Conservation (phyloP, 1,140 invertebrate species). For the Procambarus virginalis region DNA sequence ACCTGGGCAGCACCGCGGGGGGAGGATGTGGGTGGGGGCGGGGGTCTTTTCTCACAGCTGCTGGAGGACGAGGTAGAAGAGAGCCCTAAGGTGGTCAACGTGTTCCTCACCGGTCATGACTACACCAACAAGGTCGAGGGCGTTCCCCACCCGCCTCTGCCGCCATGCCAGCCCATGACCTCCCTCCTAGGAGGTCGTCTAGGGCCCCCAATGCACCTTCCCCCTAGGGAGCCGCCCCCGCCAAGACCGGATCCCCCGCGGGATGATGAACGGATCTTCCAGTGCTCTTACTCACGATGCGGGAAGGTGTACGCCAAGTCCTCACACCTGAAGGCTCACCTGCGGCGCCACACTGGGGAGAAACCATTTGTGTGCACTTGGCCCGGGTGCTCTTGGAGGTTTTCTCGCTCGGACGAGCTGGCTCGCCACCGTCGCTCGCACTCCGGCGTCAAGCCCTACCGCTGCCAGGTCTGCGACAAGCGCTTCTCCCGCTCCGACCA, state of each 20-base stretch:
- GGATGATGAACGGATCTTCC: slow-evolving; percentile 78
- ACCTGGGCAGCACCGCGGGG: slow-evolving; percentile 27
- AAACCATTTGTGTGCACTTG: slow-evolving; percentile 95
- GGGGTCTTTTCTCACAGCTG: slow-evolving; percentile 43
- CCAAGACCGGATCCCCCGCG: slow-evolving; percentile 45
- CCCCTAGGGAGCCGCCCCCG: slow-evolving; percentile 17
- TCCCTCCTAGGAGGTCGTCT: not conserved
- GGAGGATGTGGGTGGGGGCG: slow-evolving; percentile 32
- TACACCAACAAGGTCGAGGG: slow-evolving; percentile 71
- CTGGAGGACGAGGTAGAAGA: slow-evolving; percentile 53
- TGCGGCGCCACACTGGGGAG: slow-evolving; percentile 93
- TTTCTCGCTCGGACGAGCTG: slow-evolving; percentile 94
- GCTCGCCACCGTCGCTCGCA: slow-evolving; percentile 87
- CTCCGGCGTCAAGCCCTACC: slow-evolving; percentile 90
- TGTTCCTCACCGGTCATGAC: slow-evolving; percentile 70
- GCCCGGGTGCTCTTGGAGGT: slow-evolving; percentile 94
- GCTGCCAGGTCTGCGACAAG: slow-evolving; percentile 88
- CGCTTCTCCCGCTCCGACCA: slow-evolving; percentile 92
- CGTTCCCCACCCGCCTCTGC: slow-evolving; percentile 3
- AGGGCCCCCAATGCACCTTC: not conserved
- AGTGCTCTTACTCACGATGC: slow-evolving; percentile 79
- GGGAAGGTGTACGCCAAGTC: slow-evolving; percentile 90
- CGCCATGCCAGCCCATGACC: not conserved
- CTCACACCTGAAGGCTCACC: slow-evolving; percentile 92
- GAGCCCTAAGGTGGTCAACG: slow-evolving; percentile 29